Evolutionary conservation across 92 coral and sea anemone genomes (phyloP).

Genomic region (Parazoanthus darwini): DNA sequence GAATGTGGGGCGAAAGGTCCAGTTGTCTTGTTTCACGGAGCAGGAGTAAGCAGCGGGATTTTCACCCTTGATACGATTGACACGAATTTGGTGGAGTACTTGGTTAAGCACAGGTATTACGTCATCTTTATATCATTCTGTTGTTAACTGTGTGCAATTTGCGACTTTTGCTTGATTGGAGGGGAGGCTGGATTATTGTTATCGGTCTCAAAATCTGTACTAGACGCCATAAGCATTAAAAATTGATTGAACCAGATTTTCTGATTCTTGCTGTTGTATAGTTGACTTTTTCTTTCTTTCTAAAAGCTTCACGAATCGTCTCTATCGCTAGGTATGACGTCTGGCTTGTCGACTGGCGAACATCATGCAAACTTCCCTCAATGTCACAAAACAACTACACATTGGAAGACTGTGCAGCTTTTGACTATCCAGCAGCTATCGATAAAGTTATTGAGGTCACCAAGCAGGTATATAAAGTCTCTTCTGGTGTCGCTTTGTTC

Average conservation of each 20-base stretch:
- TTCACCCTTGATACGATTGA: constrained; percentile 54
- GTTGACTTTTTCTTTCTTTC: too few relatives aligned
- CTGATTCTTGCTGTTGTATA: too few relatives aligned
- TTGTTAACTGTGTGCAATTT: too few relatives aligned
- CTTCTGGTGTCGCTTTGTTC: too few relatives aligned
- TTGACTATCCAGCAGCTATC: constrained; percentile 55
- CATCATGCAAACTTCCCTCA: constrained; percentile 51
- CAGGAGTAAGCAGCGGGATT: constrained; percentile 58
- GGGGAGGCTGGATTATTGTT: too few relatives aligned
- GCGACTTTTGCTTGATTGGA: too few relatives aligned
- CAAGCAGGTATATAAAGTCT: constrained; percentile 24
- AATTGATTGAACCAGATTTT: too few relatives aligned
- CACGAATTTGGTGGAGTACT: constrained; percentile 53
- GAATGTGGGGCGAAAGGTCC: constrained; percentile 57
- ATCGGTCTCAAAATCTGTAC: too few relatives aligned
- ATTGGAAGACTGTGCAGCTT: constrained; percentile 55
- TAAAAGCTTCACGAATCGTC: too few relatives aligned
- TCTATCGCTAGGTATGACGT: constrained; percentile 45
- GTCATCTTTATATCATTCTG: too few relatives aligned
- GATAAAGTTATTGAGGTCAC: constrained; percentile 61
- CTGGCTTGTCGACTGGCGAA: constrained; percentile 61
- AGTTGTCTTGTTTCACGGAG: constrained; percentile 57
- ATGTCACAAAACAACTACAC: constrained; percentile 40
- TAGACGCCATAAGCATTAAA: too few relatives aligned
- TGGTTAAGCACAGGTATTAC: constrained; percentile 29